phyloP scores from a whole-genome alignment of 2,888 invertebrate genomes.

The Drosophila meridiana region DNA sequence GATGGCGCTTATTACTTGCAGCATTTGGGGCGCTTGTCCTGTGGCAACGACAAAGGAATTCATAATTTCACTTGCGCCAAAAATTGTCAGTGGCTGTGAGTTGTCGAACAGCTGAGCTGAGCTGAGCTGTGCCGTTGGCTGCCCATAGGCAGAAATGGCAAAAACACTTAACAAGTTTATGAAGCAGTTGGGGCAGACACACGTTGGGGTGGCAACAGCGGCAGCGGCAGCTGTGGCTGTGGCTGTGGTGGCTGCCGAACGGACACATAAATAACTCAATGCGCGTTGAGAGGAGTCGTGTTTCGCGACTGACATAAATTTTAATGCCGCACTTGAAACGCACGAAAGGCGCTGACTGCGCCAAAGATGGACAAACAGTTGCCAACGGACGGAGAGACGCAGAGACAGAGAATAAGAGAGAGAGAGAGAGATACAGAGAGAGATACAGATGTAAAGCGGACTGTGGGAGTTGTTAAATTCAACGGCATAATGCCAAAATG shows the following conservation, averaged over 20 bases:
- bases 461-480: slow-evolving; percentile 48
- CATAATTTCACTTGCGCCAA: slow-evolving; percentile 57
- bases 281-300: slow-evolving; percentile 59
- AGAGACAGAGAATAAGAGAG: background rate
- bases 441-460: background rate
- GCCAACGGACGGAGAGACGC: background rate
- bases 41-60: slow-evolving; percentile 45
- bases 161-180: slow-evolving; percentile 66
- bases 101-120: slow-evolving; percentile 39
- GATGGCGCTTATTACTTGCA: slow-evolving; percentile 60
- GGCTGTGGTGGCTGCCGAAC: slow-evolving; percentile 15
- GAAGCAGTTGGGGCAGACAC: slow-evolving; percentile 36
- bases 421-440: background rate
- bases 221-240: background rate
- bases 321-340: slow-evolving; percentile 57
- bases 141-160: slow-evolving; percentile 39
- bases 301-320: slow-evolving; percentile 60
- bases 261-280: slow-evolving; percentile 64
- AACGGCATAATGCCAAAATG: slow-evolving; percentile 41
- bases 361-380: slow-evolving; percentile 43
- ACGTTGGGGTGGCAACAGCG: background rate
- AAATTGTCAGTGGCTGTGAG: slow-evolving; percentile 21
- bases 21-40: slow-evolving; percentile 36
- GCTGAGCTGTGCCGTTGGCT: slow-evolving; percentile 29
- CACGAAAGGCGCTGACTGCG: slow-evolving; percentile 61